Conservation (phyloP, 2,113 vertebrate genomes). For the Sinocyclocheilus rhinocerous region DNA sequence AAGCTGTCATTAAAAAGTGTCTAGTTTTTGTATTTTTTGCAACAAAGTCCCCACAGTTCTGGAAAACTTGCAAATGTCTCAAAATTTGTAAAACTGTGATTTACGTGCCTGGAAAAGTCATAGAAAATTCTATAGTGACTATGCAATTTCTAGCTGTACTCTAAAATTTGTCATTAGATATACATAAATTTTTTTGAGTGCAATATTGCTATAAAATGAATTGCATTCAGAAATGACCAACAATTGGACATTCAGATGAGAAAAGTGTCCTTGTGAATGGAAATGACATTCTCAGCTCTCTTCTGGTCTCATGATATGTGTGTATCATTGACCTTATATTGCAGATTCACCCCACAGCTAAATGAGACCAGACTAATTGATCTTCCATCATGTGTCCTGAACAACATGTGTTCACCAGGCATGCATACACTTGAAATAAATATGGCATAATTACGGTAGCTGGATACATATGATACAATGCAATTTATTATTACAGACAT, state of each 20-base stretch:
- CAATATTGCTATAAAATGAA: background rate
- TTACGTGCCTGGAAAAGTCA: background rate
- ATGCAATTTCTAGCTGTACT: background rate
- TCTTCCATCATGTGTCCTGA: constrained; percentile 7
- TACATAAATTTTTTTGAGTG: background rate
- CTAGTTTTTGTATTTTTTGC: background rate
- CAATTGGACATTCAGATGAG: background rate
- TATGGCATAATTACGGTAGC: background rate
- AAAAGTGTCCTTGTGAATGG: background rate
- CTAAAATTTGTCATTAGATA: background rate
- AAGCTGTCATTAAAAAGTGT: background rate
- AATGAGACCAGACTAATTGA: constrained; percentile 30
- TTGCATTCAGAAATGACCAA: background rate
- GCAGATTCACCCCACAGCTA: constrained; percentile 26
- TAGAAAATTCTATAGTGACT: background rate
- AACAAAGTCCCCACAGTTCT: background rate
- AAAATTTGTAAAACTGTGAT: background rate
- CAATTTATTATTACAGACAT: background rate
- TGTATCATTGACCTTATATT: background rate
- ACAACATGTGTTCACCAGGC: background rate
- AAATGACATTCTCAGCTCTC: background rate
- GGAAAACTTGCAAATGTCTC: background rate
- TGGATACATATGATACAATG: background rate
- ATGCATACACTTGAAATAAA: background rate
- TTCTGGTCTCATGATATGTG: background rate